Conservation (phyloP, 53 echinoderm and acorn worm species). For the Henricia sp. region DNA sequence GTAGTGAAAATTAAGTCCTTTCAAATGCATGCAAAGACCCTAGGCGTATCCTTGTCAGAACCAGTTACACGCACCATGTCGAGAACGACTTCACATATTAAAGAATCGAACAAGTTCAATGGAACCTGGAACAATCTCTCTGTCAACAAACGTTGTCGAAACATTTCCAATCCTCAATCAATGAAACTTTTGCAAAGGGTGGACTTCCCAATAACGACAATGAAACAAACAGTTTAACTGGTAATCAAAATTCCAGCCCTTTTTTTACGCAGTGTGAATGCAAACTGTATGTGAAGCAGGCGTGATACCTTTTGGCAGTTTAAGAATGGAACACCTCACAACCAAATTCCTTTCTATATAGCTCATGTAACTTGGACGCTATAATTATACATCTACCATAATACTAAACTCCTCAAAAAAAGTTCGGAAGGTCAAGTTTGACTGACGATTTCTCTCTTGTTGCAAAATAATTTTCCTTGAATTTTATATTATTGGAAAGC, state of each 20-base stretch:
- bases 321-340: background rate
- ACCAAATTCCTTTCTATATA: slow-evolving; percentile 1
- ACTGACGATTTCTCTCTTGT: too few relatives aligned
- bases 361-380: background rate
- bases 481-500: too few relatives aligned
- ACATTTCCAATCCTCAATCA: too few relatives aligned
- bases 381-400: too few relatives aligned
- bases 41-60: slow-evolving; percentile 1
- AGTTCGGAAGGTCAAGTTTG: too few relatives aligned
- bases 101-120: background rate
- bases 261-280: background rate
- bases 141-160: slow-evolving; percentile 17
- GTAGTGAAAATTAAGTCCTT: too few relatives aligned
- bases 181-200: background rate
- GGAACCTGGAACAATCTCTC: background rate
- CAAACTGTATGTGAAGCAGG: background rate
- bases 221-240: slow-evolving; percentile 18
- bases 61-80: background rate
- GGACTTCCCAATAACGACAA: slow-evolving; percentile 8
- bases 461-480: too few relatives aligned
- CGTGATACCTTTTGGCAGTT: background rate
- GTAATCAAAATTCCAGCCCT: slow-evolving; percentile 17
- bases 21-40: background rate
- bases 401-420: too few relatives aligned
- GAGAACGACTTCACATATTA: background rate